Conservation (phyloP, 2,113 vertebrate genomes). For the Salvelinus alpinus region DNA sequence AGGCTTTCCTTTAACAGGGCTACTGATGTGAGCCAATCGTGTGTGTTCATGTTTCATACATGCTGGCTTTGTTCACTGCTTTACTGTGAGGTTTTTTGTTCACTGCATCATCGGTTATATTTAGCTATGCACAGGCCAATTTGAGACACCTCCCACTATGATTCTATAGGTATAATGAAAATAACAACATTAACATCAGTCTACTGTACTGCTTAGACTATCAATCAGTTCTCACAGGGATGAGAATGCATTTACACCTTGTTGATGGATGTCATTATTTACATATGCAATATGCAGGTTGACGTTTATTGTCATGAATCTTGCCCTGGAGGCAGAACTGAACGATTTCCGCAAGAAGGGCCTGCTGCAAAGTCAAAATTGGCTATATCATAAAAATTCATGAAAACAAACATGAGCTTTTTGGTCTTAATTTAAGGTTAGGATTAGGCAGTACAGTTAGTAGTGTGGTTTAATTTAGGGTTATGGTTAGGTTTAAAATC, state of each 20-base stretch:
- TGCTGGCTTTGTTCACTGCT: too few relatives aligned
- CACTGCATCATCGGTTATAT: neutral
- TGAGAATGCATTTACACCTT: neutral
- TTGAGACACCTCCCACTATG: neutral
- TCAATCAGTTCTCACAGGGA: neutral
- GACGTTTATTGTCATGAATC: too few relatives aligned
- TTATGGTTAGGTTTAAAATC: too few relatives aligned
- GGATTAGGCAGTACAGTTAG: too few relatives aligned
- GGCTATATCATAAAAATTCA: too few relatives aligned
- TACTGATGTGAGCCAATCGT: neutral
- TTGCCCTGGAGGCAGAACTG: too few relatives aligned
- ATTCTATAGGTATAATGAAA: neutral
- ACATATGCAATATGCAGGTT: conserved; percentile 6
- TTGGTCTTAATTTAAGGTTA: too few relatives aligned
- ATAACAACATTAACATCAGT: conserved; percentile 33
- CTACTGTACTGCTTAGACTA: conserved; percentile 19
- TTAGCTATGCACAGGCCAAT: neutral
- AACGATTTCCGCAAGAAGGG: too few relatives aligned
- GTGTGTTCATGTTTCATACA: too few relatives aligned
- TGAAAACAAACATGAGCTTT: too few relatives aligned
- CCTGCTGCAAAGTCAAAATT: too few relatives aligned
- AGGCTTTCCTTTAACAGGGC: neutral
- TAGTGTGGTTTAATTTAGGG: too few relatives aligned
- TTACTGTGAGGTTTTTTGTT: neutral
- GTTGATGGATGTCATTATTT: neutral